Percentiles rank a stretch among this genome's conserved stretches.
Conservation (phyloP, 1,140 invertebrate species). For the Solen grandis region DNA sequence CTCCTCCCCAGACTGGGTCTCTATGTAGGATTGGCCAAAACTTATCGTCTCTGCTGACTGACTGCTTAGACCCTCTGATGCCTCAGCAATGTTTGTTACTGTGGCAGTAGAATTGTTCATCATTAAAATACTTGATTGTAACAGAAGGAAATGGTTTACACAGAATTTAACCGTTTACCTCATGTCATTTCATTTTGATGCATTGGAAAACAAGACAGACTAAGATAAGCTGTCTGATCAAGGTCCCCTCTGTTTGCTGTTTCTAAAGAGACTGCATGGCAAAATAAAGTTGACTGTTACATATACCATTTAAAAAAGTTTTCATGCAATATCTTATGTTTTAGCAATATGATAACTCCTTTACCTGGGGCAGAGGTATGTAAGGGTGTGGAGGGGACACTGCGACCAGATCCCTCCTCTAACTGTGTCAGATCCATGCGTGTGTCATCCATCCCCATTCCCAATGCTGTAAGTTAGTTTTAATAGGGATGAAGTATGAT, state of each 20-base stretch:
- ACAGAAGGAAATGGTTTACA: not conserved
- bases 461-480: conserved; percentile 15
- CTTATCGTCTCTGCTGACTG: no score
- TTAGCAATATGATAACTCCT: not conserved
- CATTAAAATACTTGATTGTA: not conserved
- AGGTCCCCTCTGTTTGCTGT: not conserved
- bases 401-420: conserved; percentile 86
- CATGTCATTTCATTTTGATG: no score
- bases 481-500: no score
- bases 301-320: not conserved
- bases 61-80: no score
- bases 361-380: conserved; percentile 61
- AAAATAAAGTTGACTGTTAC: not conserved
- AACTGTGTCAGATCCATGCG: conserved; percentile 87
- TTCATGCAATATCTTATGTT: not conserved
- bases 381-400: conserved; percentile 87
- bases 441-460: conserved; percentile 87
- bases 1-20: conserved; percentile 14
- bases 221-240: not conserved
- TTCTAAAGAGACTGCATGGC: no score
- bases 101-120: no score
- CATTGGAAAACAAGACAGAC: not conserved
- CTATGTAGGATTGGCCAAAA: no score
- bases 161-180: not conserved
- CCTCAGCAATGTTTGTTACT: no score